Conservation (phyloP, 1,140 invertebrate genomes). For the Bombus difficillimus region DNA sequence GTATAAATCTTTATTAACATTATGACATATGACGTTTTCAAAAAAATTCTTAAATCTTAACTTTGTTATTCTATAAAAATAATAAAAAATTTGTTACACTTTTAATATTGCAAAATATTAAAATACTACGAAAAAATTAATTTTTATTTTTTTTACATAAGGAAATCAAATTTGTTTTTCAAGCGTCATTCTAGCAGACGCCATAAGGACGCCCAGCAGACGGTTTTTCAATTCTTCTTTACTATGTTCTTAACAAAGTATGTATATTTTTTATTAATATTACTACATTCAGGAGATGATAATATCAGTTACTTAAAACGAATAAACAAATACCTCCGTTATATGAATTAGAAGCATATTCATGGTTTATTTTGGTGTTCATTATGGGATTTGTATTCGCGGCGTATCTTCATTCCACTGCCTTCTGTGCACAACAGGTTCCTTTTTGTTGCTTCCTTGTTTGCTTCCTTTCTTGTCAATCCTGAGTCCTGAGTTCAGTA, state of each 20-base stretch:
- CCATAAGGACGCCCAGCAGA: conserved; percentile 81
- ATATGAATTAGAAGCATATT: conserved; percentile 59
- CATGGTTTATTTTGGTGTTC: conserved; percentile 64
- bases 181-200: conserved; percentile 80
- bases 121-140: not conserved
- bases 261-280: conserved; percentile 21
- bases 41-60: not conserved
- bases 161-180: conserved; percentile 44
- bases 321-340: conserved; percentile 47
- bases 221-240: conserved; percentile 73
- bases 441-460: conserved; percentile 58
- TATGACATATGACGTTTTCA: not conserved
- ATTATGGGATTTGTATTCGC: conserved; percentile 62
- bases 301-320: conserved; percentile 13
- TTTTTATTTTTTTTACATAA: not conserved
- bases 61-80: conserved; percentile 9
- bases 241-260: conserved; percentile 20
- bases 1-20: conserved; percentile 12
- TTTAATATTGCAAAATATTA: not conserved
- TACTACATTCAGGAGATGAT: not conserved
- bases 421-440: conserved; percentile 65
- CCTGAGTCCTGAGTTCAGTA: conserved; percentile 34
- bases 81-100: not conserved
- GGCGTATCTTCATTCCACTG: conserved; percentile 54
- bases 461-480: conserved; percentile 62